Conservation (phyloP, 2,113 vertebrate genomes). For the Tragelaphus buxtoni region DNA sequence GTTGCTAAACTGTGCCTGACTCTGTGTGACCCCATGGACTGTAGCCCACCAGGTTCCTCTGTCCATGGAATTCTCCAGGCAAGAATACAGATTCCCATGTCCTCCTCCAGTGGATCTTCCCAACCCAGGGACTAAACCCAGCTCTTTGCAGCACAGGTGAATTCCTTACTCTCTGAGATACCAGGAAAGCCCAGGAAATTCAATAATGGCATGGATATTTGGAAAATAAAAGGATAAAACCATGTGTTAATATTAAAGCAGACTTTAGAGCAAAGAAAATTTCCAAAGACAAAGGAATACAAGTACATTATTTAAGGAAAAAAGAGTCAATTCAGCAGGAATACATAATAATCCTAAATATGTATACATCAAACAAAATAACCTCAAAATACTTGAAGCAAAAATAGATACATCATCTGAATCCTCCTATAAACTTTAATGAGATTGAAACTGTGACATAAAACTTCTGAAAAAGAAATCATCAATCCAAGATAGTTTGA, state of each 20-base stretch:
- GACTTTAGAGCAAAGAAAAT: background rate
- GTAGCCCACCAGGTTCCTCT: background rate
- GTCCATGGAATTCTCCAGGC: background rate
- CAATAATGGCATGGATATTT: background rate
- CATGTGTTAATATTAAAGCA: background rate
- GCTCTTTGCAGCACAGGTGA: rapidly evolving
- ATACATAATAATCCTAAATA: too few species aligned
- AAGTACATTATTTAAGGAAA: background rate
- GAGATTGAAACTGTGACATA: too few species aligned
- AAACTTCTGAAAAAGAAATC: too few species aligned
- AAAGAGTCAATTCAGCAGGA: background rate
- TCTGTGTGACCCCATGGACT: background rate
- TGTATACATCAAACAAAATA: too few species aligned
- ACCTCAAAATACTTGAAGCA: too few species aligned
- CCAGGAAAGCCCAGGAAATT: background rate
- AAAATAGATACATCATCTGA: too few species aligned
- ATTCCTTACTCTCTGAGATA: background rate
- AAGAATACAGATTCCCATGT: background rate
- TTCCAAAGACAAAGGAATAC: background rate
- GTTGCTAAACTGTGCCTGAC: background rate
- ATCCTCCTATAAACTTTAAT: too few species aligned
- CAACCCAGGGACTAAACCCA: background rate
- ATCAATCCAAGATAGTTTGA: too few species aligned
- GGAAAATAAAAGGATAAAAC: background rate
- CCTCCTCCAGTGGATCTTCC: background rate